A percentile compares a stretch with the other conserved stretches of the same genome.
Conservation (phyloP, 2,888 invertebrate species). For the Cosmorhoe ocellata region DNA sequence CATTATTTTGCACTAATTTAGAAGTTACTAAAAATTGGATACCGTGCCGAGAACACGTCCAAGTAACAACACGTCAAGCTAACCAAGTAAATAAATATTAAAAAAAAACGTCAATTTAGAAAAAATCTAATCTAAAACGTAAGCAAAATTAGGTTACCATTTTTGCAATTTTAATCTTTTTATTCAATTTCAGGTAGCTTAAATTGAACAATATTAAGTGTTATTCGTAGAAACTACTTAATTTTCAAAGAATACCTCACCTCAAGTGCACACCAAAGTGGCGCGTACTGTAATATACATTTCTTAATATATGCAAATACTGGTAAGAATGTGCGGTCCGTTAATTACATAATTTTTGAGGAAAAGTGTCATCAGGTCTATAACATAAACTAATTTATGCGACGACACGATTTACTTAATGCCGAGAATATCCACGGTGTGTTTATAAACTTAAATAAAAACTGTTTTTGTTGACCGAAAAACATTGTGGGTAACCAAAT, state of each 20-base stretch:
- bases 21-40: too few species aligned
- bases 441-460: conserved; percentile 10
- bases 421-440: conserved; percentile 24
- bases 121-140: too few species aligned
- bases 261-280: conserved; percentile 13
- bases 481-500: conserved; percentile 10
- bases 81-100: too few species aligned
- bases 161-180: too few species aligned
- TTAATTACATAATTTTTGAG: conserved; percentile 45
- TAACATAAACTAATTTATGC: conserved; percentile 44
- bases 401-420: conserved; percentile 42
- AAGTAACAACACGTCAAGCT: too few species aligned
- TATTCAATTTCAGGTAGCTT: too few species aligned
- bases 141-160: too few species aligned
- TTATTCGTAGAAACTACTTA: too few species aligned
- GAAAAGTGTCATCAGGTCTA: conserved; percentile 45
- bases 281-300: conserved; percentile 20
- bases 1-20: too few species aligned
- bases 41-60: too few species aligned
- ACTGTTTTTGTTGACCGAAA: conserved; percentile 10
- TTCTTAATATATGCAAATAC: conserved; percentile 32
- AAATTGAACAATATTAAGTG: too few species aligned
- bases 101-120: too few species aligned
- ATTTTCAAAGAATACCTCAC: background rate
- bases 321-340: conserved; percentile 48